Base-by-base conservation (phyloP, 2,113 vertebrate genomes). In the Oceanites oceanicus region DNA sequence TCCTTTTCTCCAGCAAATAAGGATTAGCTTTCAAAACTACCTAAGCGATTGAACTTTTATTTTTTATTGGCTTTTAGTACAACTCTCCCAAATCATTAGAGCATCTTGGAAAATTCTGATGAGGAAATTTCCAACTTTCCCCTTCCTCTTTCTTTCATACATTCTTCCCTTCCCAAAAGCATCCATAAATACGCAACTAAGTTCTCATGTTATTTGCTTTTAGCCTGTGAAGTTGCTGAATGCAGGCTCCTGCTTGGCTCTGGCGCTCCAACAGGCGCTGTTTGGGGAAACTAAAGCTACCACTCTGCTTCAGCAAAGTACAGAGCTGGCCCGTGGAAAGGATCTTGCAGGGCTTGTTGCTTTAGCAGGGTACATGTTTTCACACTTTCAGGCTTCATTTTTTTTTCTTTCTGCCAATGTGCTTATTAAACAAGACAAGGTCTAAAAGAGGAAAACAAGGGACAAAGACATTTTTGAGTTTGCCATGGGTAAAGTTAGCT, bases 1-100 rank as follows among this genome's bases (percentile, higher is more conserved):
- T 47, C 50, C 11, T 68, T 38, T 36, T 61, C 11, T 83, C 29
- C 36, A 52, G 13, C 34, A 77, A 80, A 47, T 30, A 38, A 42
- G 7, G 29, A 47, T 65, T 68, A 59, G 4, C 23, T 90, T 87
- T 79, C 27, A 45, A 79, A 94, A 72, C 17, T 38, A 25, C 4
- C 4, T 47, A 47, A 71, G 19, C 0, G 0, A 53, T 20, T 40
- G 7, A 36, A 36, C 42, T 4, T 42, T 76, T 29, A 7, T 49
- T 85, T 83, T 77, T 62, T 19, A 25, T 30, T 52, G 6, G 3
- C 2, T 81, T 81, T 58, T 42, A 36, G 27, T 50, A 53, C 23
- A 62, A 34, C 27, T 53, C 32, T 45, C 15, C 20, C 32, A 62
- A 81, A 27, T 45, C 11, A 25, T 27, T 59, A 53, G 4, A 63